Base-by-base conservation (phyloP, 2,113 vertebrate genomes). In the Casuarius casuarius region DNA sequence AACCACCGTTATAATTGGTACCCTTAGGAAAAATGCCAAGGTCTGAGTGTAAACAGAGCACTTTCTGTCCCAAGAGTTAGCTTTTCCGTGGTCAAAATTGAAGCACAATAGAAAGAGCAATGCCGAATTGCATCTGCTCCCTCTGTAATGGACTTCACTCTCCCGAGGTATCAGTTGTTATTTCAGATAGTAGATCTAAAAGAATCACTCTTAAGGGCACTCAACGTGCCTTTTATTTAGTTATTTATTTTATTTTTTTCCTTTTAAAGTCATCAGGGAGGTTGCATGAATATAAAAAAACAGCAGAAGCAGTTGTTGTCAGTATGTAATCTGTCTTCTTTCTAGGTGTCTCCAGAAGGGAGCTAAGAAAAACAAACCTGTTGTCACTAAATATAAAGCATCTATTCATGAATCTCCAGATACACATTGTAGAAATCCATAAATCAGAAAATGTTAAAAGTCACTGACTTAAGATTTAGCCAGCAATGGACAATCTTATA, bases 21-120 rank as follows among this genome's bases (percentile, higher is more conserved):
- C 51, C 92, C 78, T 87, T 38, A 91, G 97, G 91, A 96, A 90
- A 80, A 85, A 75, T 58, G 91, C 96, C 94, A 97, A 90, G 75
- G 31, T 48, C 85, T 95, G 84, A 90, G 68, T 68, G 85, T 93
- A 97, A 95, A 95, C 90, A 94, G 91, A 95, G 72, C 82, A 80
- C 79, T 94, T 88, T 85, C 84, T 94, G 91, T 89, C 96, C 95
- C 93, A 88, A 65, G 76, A 78, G 94, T 46, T 59, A 9, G 4
- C 0, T 73, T 94, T 80, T 94, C 54, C 1, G 0, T 65, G 94
- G 89, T 83, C 84, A 81, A 79, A 90, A 77, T 73, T 87, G 77
- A 95, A 78, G 71, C 62, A 75, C 35, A 79, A 72, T 17, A 80
- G 83, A 93, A 90, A 84, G 78, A 95, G 78, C 79, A 91, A 65